Evolutionary conservation across 92 coral and sea anemone species (phyloP).

Genomic region (Paramuricea clavata): DNA sequence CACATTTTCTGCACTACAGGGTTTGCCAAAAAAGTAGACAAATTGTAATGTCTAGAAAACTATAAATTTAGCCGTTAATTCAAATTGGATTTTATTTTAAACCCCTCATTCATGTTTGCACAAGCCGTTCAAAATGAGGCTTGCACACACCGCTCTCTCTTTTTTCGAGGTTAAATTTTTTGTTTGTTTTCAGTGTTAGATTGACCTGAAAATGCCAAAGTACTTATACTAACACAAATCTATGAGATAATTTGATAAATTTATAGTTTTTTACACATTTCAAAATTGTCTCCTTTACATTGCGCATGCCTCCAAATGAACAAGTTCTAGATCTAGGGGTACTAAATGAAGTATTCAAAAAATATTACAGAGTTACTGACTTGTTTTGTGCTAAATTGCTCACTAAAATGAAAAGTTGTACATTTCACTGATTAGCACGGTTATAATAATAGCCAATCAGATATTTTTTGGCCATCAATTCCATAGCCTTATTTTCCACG

Average conservation of each 20-base stretch:
- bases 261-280: background rate
- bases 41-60: conserved; percentile 11
- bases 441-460: conserved; percentile 14
- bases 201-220: background rate
- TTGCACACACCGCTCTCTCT: background rate
- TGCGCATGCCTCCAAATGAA: background rate
- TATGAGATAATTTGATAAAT: conserved; percentile 12
- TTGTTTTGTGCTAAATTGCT: conserved; percentile 5
- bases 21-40: conserved; percentile 7
- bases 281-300: conserved; percentile 6
- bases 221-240: conserved; percentile 13
- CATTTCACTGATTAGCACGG: conserved; percentile 19
- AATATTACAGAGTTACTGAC: conserved; percentile 1
- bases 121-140: background rate
- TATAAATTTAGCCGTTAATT: conserved; percentile 3
- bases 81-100: background rate
- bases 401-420: conserved; percentile 6
- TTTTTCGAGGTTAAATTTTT: conserved; percentile 11
- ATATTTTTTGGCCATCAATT: conserved; percentile 23
- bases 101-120: conserved; percentile 18
- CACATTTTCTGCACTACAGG: conserved; percentile 17
- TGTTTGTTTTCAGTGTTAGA: conserved; percentile 11
- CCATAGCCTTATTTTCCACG: conserved; percentile 25
- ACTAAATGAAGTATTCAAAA: background rate
- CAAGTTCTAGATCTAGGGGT: conserved; percentile 2